Evolutionary conservation across 2,113 vertebrate genomes (phyloP).

Genomic region (Oncorhynchus mykiss): DNA sequence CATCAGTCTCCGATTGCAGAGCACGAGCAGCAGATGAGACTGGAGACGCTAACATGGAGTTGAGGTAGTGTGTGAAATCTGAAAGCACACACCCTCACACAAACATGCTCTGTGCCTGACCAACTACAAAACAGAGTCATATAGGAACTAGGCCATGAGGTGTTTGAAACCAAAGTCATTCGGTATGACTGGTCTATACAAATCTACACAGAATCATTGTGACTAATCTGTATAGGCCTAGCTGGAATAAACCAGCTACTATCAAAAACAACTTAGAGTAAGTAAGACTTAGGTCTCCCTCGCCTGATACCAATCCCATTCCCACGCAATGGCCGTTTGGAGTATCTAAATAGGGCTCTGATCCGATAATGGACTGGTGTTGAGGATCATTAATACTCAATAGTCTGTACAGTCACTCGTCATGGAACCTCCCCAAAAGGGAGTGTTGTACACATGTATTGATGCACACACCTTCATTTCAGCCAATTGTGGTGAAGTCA

Average conservation of each 20-base stretch:
- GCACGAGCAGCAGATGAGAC: not conserved
- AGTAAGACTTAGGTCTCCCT: too few species aligned
- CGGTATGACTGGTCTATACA: not conserved
- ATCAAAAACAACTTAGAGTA: too few species aligned
- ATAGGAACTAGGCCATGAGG: not conserved
- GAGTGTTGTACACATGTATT: too few species aligned
- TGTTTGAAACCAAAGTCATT: not conserved
- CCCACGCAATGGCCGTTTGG: not conserved
- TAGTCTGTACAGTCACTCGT: constrained; percentile 25
- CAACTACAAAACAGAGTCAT: not conserved
- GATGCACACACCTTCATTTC: too few species aligned
- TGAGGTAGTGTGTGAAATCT: not conserved
- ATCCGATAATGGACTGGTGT: constrained; percentile 66
- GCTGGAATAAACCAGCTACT: too few species aligned
- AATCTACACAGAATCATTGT: not conserved
- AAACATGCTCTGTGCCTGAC: not conserved
- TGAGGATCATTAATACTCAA: constrained; percentile 61
- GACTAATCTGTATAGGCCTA: too few species aligned
- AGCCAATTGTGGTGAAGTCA: too few species aligned
- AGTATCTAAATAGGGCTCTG: constrained; percentile 62
- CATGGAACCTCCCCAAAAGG: too few species aligned
- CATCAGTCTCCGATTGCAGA: not conserved
- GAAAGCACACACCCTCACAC: not conserved
- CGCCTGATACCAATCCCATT: too few species aligned
- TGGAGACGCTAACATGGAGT: not conserved